Percentiles rank a stretch among this genome's conserved stretches.
Conservation (phyloP, 2,113 vertebrate species). For the Ovibos moschatus region DNA sequence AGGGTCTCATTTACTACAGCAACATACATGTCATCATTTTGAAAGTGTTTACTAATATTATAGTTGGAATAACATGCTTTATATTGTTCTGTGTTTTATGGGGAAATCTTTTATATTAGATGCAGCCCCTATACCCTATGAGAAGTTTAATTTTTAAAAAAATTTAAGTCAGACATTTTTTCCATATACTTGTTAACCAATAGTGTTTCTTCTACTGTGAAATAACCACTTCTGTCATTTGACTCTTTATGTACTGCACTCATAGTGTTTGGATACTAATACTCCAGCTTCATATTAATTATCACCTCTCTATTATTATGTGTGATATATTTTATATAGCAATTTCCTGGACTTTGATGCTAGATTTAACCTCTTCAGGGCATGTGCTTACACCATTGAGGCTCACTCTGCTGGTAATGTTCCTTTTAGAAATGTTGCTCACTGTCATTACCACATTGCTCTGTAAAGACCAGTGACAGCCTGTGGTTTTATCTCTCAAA, state of each 20-base stretch:
- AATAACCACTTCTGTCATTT: not conserved
- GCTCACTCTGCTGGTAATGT: not conserved
- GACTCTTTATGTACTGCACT: not conserved
- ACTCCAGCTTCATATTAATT: not conserved
- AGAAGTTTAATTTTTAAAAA: not conserved
- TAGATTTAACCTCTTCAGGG: not conserved
- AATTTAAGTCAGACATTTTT: not conserved
- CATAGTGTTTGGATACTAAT: not conserved
- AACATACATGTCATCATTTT: not conserved
- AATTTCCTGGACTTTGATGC: not conserved
- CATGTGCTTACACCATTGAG: not conserved
- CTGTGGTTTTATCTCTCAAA: constrained; percentile 8
- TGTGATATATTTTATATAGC: not conserved
- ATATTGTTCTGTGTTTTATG: not conserved
- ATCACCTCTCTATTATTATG: not conserved
- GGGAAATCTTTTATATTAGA: not conserved
- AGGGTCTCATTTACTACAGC: not conserved
- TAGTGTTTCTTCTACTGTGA: not conserved
- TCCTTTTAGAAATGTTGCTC: not conserved
- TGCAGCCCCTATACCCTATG: not conserved
- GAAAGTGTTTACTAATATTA: not conserved
- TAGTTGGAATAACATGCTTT: not conserved
- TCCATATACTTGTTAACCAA: not conserved
- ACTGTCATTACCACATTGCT: not conserved
- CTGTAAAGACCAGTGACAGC: not conserved